Percentiles rank a stretch among this genome's conserved stretches.
Conservation (phyloP, 1,140 invertebrate genomes). For the Tetragonula clypearis region DNA sequence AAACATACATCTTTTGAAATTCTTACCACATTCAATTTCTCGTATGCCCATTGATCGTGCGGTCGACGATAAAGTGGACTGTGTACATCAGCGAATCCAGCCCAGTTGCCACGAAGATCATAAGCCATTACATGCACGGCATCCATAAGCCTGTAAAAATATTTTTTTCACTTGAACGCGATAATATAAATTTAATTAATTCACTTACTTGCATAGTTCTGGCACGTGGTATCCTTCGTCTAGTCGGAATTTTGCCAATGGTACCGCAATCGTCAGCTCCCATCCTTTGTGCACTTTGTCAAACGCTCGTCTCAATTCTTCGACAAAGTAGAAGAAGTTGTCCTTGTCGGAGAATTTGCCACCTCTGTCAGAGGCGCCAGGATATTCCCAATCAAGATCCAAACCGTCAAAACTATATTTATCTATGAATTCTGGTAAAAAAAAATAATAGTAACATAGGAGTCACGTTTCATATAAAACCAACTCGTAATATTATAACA, state of each 20-base stretch:
- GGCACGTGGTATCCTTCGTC: constrained; percentile 95
- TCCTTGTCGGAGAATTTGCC: constrained; percentile 92
- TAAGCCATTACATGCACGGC: constrained; percentile 95
- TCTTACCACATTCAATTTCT: constrained; percentile 93
- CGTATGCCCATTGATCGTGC: constrained; percentile 93
- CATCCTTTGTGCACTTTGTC: constrained; percentile 88
- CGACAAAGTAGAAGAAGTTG: constrained; percentile 90
- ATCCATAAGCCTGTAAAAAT: constrained; percentile 84
- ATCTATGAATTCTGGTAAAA: constrained; percentile 85
- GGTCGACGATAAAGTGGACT: constrained; percentile 92
- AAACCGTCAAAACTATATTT: constrained; percentile 91
- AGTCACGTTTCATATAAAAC: not conserved
- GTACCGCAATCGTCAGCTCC: constrained; percentile 94
- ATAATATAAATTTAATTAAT: not conserved
- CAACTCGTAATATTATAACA: no score
- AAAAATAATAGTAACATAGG: not conserved
- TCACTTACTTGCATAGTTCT: constrained; percentile 89
- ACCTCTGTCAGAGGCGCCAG: constrained; percentile 92
- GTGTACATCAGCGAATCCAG: constrained; percentile 93
- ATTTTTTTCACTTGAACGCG: not conserved
- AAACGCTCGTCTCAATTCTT: constrained; percentile 91
- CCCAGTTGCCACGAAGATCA: constrained; percentile 96
- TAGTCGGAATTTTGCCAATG: constrained; percentile 91
- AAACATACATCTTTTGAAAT: not conserved
- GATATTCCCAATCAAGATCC: constrained; percentile 94